phyloP scores from a whole-genome alignment of 2,113 vertebrate species.

The Asarcornis scutulata region DNA sequence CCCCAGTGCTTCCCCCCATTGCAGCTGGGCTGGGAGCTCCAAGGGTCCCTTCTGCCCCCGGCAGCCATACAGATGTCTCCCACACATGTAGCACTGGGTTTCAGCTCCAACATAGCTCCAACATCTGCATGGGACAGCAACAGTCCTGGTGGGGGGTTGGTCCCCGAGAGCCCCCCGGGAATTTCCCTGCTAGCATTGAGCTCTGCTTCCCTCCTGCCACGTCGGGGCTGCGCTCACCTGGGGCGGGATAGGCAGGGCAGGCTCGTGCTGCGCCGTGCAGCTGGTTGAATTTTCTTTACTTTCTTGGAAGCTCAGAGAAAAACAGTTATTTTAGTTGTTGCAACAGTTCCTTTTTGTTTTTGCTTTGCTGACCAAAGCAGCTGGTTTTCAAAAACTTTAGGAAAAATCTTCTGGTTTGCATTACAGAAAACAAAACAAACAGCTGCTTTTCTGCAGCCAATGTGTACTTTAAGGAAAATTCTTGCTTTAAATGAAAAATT shows the following conservation, averaged over 20 bases:
- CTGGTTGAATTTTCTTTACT: not conserved
- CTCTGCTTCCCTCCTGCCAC: fast-evolving
- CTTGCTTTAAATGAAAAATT: conserved; percentile 26
- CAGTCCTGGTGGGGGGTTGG: fast-evolving
- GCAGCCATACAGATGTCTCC: fast-evolving
- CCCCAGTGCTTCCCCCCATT: fast-evolving
- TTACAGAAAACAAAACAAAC: conserved; percentile 50
- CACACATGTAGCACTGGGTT: fast-evolving
- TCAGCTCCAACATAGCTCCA: fast-evolving
- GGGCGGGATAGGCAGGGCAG: not conserved
- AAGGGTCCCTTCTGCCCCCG: not conserved
- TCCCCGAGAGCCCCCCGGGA: not conserved
- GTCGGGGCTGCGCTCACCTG: fast-evolving
- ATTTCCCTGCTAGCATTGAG: not conserved
- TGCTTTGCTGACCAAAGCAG: conserved; percentile 23
- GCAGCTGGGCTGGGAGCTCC: not conserved
- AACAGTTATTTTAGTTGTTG: not conserved
- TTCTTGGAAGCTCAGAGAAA: conserved; percentile 32
- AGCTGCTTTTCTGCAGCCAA: conserved; percentile 6
- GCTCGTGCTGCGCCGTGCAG: not conserved
- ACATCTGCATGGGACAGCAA: fast-evolving
- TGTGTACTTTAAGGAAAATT: conserved; percentile 35
- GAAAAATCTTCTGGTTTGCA: conserved; percentile 26
- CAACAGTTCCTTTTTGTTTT: conserved; percentile 31
- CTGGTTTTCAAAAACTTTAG: not conserved